Conservation (phyloP, 2,888 invertebrate species). For the Scaptomyza parva region DNA sequence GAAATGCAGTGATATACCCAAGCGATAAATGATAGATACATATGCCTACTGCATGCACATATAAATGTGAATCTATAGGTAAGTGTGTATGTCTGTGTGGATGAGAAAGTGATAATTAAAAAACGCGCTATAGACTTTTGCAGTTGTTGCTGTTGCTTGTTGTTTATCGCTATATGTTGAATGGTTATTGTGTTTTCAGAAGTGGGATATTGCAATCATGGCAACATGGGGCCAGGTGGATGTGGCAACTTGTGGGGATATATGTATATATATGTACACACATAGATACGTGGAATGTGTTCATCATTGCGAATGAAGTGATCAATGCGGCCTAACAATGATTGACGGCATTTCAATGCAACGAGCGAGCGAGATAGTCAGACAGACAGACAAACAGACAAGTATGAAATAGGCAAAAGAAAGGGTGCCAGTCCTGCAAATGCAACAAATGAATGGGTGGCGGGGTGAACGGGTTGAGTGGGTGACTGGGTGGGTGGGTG, state of each 20-base stretch:
- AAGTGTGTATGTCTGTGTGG: constrained; percentile 38
- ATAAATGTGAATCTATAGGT: constrained; percentile 1
- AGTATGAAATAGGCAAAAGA: background rate
- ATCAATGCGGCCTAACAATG: constrained; percentile 75
- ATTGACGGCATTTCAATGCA: constrained; percentile 75
- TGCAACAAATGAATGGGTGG: background rate
- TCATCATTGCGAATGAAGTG: constrained; percentile 64
- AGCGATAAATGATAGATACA: constrained; percentile 59
- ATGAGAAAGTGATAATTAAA: constrained; percentile 78
- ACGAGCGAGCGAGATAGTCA: background rate
- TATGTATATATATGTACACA: background rate
- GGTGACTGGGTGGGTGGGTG: background rate
- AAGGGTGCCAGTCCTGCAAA: background rate
- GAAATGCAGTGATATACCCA: constrained; percentile 49
- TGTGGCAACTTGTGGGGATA: constrained; percentile 22
- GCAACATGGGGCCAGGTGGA: constrained; percentile 49
- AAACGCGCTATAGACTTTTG: constrained; percentile 66
- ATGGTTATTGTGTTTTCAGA: constrained; percentile 69
- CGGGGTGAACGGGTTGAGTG: background rate
- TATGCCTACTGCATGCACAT: background rate
- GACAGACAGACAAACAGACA: too few species aligned
- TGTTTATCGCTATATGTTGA: constrained; percentile 22
- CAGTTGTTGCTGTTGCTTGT: constrained; percentile 23
- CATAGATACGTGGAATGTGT: constrained; percentile 38
- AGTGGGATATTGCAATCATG: constrained; percentile 69